A percentile compares a stretch with the other conserved stretches of the same genome.
Evolutionary conservation across 1,140 invertebrate species (phyloP).

Genomic region (Megalonaias nervosa): DNA sequence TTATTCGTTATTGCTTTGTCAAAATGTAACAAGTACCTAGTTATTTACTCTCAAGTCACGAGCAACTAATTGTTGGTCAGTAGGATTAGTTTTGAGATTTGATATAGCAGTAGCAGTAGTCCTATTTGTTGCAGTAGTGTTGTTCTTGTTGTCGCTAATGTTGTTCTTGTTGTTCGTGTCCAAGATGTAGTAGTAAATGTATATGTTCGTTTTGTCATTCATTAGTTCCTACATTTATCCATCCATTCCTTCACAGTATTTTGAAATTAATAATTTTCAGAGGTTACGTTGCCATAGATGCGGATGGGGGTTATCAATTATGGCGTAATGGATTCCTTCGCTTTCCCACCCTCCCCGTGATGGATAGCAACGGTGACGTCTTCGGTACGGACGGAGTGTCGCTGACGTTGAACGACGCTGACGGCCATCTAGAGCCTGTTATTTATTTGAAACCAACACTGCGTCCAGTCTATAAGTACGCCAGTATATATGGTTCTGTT

Average conservation of each 20-base stretch:
- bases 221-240: background rate
- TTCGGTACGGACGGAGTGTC: conserved; percentile 51
- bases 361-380: conserved; percentile 52
- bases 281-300: conserved; percentile 47
- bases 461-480: conserved; percentile 39
- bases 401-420: conserved; percentile 40
- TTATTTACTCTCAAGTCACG: no score
- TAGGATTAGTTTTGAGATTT: no score
- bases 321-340: conserved; percentile 47
- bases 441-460: conserved; percentile 31
- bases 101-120: no score
- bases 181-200: no score
- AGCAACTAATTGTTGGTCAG: no score
- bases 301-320: conserved; percentile 31
- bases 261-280: conserved; percentile 27
- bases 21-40: no score
- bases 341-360: conserved; percentile 49
- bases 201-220: background rate
- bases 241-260: background rate
- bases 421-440: conserved; percentile 36
- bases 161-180: background rate
- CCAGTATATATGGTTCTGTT: no score
- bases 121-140: no score
- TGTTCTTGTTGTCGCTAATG: no score
- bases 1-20: background rate